Evolutionary conservation across 2,113 vertebrate species (phyloP).

Genomic region (Excalfactoria chinensis): DNA sequence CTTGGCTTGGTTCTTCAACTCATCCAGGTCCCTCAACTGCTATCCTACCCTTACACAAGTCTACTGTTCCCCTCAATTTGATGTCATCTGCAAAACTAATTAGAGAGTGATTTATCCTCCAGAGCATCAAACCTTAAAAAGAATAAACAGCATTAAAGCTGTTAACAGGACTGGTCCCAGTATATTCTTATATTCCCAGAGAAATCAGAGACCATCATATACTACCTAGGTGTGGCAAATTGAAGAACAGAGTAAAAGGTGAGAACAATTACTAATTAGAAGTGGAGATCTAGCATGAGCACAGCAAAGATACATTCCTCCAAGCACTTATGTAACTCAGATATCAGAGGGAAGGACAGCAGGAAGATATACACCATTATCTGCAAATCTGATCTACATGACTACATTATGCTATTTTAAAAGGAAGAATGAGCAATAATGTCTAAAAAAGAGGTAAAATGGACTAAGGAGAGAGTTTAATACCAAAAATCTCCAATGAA

Average conservation of each 20-base stretch:
- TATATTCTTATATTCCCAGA: background rate
- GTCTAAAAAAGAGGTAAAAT: background rate
- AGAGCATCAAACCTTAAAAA: no score
- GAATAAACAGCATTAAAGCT: no score
- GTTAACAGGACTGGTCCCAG: background rate
- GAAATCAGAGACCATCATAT: background rate
- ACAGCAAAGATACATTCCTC: background rate
- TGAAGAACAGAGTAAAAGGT: background rate
- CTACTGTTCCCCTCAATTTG: background rate
- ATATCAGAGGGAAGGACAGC: background rate
- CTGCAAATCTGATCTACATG: background rate
- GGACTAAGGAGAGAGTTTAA: background rate
- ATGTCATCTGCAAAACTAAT: background rate
- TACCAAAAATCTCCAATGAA: background rate
- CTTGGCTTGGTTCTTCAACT: background rate
- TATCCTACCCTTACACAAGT: background rate
- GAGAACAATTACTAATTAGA: background rate
- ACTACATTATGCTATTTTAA: background rate
- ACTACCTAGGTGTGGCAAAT: background rate
- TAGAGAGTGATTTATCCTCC: background rate
- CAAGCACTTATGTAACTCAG: background rate
- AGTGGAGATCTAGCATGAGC: background rate
- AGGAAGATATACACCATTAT: background rate
- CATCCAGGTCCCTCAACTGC: background rate
- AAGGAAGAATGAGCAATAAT: background rate